Evolutionary conservation across 2,888 invertebrate genomes (phyloP).

Genomic region (Hirtodrosophila histrioides): DNA sequence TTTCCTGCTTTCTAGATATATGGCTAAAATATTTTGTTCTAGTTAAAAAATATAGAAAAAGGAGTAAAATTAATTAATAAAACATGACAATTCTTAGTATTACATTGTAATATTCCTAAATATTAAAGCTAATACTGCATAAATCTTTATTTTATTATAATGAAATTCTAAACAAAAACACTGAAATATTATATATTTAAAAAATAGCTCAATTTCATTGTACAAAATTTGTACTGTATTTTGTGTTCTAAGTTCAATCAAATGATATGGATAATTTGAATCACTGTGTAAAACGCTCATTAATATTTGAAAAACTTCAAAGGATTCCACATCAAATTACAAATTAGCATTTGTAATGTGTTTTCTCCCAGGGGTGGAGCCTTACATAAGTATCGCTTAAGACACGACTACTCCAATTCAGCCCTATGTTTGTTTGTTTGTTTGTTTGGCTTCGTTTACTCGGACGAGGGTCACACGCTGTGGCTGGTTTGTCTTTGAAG

Average conservation of each 20-base stretch:
- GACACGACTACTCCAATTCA: constrained; percentile 34
- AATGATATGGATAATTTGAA: constrained; percentile 3
- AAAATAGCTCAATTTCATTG: no score
- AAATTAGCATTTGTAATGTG: constrained; percentile 37
- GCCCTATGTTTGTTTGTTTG: constrained; percentile 40
- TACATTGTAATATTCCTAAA: no score
- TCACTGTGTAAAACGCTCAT: constrained; percentile 21
- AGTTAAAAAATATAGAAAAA: no score
- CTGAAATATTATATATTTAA: no score
- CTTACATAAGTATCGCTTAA: constrained; percentile 56
- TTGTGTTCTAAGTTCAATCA: constrained; percentile 8
- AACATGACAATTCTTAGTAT: no score
- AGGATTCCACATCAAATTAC: constrained; percentile 36
- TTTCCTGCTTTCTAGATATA: no score
- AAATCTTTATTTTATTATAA: no score
- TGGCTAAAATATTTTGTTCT: no score
- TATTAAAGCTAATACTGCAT: no score
- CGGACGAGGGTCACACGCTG: constrained; percentile 64
- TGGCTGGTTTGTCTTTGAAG: constrained; percentile 64
- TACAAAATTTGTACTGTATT: no score
- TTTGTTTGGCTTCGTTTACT: constrained; percentile 38
- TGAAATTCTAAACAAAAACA: no score
- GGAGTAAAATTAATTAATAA: no score
- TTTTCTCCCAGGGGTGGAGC: not conserved
- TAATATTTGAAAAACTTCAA: constrained; percentile 60